Evolutionary conservation across 2,113 vertebrate species (phyloP), one percentile per base, ranked within the genome.

Genomic region (Pongo pygmaeus): DNA sequence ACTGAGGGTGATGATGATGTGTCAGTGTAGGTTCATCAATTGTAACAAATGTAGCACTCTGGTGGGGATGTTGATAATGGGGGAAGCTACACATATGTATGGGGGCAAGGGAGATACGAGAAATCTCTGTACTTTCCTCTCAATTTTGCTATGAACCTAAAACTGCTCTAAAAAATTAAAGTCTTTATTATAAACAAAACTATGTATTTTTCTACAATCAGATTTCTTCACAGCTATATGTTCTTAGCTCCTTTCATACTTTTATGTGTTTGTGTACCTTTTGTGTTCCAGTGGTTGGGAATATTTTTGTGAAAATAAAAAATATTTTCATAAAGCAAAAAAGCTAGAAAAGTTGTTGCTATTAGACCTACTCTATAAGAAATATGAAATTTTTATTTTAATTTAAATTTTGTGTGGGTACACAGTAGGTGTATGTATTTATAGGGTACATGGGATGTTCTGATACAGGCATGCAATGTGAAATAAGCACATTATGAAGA

Each of bases 241-340:
- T 95, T 96, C 46, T 94, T 23, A 5, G 14, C 55, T 59, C 30
- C 13, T 25, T 46, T 11, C 20, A 57, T 74, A 27, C 0, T 78
- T 97, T 97, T 93, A 52, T 77, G 85, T 57, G 59, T 85, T 27
- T 96, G n/a, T 90, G 3, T 69, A 83, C 1, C 1, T 95, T 97
- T n/a, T 85, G 93, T 96, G n/a, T 55, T 89, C 78, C 69, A 98
- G 23, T 23, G 32, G 95, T 78, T 97, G 70, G 93, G 96, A 97
- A 87, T 6, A 79, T 46, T 96, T 92, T 97, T 98, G 64, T 11
- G 8, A n/a, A 11, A 96, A 64, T 77, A 55, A 79, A 72, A 61
- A 85, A 1, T 52, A 64, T 96, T 97, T 94, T 25, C 3, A 40
- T 38, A 79, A 94, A 80, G 4, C 96, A 30, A 64, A 52, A 90